Percentiles rank a stretch among this genome's conserved stretches.
Evolutionary conservation across 2,888 invertebrate genomes (phyloP).

Genomic region (Lissocephala sabroskyi): DNA sequence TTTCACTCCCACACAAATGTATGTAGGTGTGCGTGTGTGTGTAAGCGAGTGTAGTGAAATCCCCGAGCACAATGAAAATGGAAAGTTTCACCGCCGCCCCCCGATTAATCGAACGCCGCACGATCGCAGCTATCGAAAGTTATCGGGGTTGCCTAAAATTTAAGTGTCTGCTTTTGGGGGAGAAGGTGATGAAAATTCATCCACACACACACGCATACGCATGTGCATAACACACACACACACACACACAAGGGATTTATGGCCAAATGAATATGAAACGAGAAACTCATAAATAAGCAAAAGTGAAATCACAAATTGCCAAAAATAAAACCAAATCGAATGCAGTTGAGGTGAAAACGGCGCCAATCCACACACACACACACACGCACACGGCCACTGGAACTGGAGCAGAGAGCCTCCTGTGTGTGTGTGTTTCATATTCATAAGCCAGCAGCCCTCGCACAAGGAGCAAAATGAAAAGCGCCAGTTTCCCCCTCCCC

Average conservation of each 20-base stretch:
- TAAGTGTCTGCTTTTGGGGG: conserved; percentile 36
- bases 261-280: conserved; percentile 13
- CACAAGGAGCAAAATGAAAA: conserved; percentile 47
- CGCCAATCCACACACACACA: conserved; percentile 28
- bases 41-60: background rate
- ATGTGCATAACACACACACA: conserved; percentile 13
- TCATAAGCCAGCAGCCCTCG: conserved; percentile 38
- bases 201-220: conserved; percentile 18
- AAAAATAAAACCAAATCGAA: conserved; percentile 28
- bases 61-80: background rate
- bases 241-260: conserved; percentile 13
- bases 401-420: conserved; percentile 38
- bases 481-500: conserved; percentile 55
- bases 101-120: background rate
- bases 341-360: conserved; percentile 47
- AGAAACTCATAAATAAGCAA: conserved; percentile 25
- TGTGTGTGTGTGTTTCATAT: conserved; percentile 33
- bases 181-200: conserved; percentile 43
- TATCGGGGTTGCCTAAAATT: background rate
- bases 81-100: background rate
- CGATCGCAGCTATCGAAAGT: background rate
- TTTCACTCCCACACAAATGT: conserved; percentile 3
- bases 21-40: background rate
- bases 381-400: conserved; percentile 12
- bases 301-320: conserved; percentile 14